Base-by-base conservation (phyloP, 2,113 vertebrate genomes). In the Conger conger region DNA sequence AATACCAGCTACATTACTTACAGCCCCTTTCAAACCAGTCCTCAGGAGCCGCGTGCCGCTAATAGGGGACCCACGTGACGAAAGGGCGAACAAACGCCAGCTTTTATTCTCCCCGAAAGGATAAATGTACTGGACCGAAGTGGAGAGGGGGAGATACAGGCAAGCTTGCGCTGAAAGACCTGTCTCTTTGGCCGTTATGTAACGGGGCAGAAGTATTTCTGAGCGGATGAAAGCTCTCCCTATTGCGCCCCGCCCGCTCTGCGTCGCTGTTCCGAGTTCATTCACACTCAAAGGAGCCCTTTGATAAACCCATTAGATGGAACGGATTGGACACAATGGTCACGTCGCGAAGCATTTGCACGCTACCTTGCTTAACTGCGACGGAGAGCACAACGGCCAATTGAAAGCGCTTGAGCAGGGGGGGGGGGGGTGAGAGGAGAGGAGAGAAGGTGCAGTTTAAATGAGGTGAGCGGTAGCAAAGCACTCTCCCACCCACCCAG, bases 301-400 rank as follows among this genome's bases (percentile, higher is more conserved):
- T 94, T 94, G 90, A 93, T 93, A 94, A 94, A 92, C 89, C 86
- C 89, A 89, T 94, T 95, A 94, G 88, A 90, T 82, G 91, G 92
- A 94, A 94, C 93, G 79, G 89, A 89, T 88, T 37, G 86, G 90
- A 91, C 92, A 93, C 91, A 94, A 90, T 93, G 88, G 91, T 91
- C 89, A 94, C 93, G 93, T 93, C 92, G 91, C 92, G 87, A 91
- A 23, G 90, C 93, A 92, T 94, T 94, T 92, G 91, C 92, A 91
- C 83, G 91, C 86, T 91, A 93, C 91, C 92, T 94, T 92, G 88
- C 90, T 86, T 90, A 90, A 88, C 86, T 86, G 91, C 76, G 13
- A 83, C 80, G 37, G n/a, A n/a, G 80, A 91, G 88, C 86, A 93
- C 86, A 90, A 87, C 85, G 84, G 88, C 87, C 89, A 87, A 93